A percentile compares a stretch with the other conserved stretches of the same genome.
Conservation (phyloP, 2,113 vertebrate species). For the Laterallus jamaicensis region DNA sequence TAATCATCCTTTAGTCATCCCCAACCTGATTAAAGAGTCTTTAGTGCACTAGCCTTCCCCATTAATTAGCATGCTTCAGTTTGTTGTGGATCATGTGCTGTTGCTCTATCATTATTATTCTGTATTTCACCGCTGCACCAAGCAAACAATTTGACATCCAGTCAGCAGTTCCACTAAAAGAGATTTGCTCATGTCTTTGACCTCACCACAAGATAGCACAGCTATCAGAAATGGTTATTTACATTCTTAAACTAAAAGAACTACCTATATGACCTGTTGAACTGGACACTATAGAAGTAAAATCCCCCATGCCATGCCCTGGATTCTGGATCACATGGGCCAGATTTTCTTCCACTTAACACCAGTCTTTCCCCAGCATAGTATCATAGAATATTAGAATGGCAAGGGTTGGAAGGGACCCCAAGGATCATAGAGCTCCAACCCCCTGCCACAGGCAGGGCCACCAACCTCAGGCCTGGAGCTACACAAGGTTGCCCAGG, state of each 20-base stretch:
- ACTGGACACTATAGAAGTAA: not conserved
- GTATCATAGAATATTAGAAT: too few species aligned
- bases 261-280: not conserved
- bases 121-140: not conserved
- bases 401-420: too few species aligned
- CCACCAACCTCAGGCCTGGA: too few species aligned
- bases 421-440: too few species aligned
- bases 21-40: not conserved
- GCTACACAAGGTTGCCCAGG: too few species aligned
- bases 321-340: not conserved
- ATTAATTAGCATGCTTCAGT: not conserved
- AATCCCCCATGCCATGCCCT: not conserved
- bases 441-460: too few species aligned
- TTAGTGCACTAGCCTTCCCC: not conserved
- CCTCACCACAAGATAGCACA: not conserved
- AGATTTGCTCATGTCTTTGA: not conserved
- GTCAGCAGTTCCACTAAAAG: not conserved
- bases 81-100: fast-evolving
- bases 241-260: not conserved
- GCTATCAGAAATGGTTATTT: not conserved
- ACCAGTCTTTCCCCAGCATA: not conserved
- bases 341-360: not conserved
- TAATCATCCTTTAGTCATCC: not conserved
- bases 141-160: not conserved
- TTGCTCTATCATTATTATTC: not conserved